A percentile compares a stretch with the other conserved stretches of the same genome.
These are phyloP conservation scores for Tychaedon coryphoeus DNA, from an alignment of 2,113 vertebrate genomes.

Conservation along the genomic window DNA sequence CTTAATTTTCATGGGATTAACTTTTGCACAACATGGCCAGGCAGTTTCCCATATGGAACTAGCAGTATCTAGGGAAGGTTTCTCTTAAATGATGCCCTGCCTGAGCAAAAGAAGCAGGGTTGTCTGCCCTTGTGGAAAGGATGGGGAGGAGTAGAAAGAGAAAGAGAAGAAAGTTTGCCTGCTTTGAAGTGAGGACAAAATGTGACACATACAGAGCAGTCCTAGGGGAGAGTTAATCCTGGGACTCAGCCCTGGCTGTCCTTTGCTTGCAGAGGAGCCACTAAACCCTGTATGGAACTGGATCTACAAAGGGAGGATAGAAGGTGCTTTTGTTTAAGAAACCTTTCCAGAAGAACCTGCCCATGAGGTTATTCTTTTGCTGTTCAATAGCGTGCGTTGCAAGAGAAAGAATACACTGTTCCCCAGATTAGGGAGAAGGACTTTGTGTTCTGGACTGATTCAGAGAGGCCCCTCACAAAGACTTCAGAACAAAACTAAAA, in stretches of 20 bases:
- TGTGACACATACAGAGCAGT: not conserved
- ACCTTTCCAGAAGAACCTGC: not conserved
- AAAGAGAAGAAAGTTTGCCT: not conserved
- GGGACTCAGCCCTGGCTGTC: not conserved
- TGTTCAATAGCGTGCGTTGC: not conserved
- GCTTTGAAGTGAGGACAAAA: not conserved
- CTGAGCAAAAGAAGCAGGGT: not conserved
- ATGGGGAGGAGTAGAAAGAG: not conserved
- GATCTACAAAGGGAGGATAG: not conserved
- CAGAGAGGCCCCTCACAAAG: constrained; percentile 43
- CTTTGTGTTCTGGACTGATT: constrained; percentile 31
- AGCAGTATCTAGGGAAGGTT: not conserved
- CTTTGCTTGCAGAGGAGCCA: not conserved
- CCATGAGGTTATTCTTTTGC: not conserved
- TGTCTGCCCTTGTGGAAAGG: not conserved
- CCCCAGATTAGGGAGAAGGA: not conserved
- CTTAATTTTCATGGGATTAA: not conserved
- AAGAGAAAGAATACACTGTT: not conserved
- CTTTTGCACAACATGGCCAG: not conserved
- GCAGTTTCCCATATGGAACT: accelerated
- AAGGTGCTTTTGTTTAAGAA: not conserved
- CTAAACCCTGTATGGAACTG: not conserved
- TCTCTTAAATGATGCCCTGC: not conserved
- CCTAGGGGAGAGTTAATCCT: not conserved
- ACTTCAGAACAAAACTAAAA: constrained; percentile 55